Evolutionary conservation across 2,113 vertebrate genomes (phyloP).

Genomic region (Saguinus midas): DNA sequence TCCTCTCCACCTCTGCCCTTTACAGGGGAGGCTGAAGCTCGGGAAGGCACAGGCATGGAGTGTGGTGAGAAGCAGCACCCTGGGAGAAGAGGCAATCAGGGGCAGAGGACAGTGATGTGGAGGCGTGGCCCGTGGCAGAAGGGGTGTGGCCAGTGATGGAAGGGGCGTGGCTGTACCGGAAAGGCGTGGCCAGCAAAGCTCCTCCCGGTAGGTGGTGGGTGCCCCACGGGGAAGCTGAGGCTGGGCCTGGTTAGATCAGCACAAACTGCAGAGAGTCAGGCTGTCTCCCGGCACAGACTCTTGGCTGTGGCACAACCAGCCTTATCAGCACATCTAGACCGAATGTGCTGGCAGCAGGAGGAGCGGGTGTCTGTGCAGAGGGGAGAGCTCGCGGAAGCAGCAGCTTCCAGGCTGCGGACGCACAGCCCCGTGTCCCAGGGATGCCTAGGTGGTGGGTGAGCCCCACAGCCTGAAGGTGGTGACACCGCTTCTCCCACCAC

Average conservation of each 20-base stretch:
- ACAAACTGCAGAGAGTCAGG: not conserved
- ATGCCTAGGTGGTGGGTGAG: rapidly evolving
- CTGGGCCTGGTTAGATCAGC: not conserved
- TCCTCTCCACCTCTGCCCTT: not conserved
- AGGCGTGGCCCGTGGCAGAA: not conserved
- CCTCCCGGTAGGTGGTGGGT: too few species aligned
- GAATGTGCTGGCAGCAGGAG: not conserved
- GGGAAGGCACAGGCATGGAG: too few species aligned
- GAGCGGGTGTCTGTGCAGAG: rapidly evolving
- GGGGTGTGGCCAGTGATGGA: too few species aligned
- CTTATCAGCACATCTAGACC: not conserved
- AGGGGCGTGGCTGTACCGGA: too few species aligned
- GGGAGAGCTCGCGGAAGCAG: not conserved
- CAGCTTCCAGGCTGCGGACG: too few species aligned
- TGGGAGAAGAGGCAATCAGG: too few species aligned
- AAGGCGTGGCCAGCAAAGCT: too few species aligned
- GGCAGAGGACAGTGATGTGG: rapidly evolving
- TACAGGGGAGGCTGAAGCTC: not conserved
- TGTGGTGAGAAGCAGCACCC: too few species aligned
- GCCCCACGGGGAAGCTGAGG: too few species aligned
- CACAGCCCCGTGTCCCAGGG: too few species aligned
- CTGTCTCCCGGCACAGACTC: not conserved
- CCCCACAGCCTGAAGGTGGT: too few species aligned
- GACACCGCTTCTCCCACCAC: rapidly evolving
- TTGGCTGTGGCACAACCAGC: not conserved